phyloP scores from a whole-genome alignment of 2,888 invertebrate genomes.

The Lithodes maja region DNA sequence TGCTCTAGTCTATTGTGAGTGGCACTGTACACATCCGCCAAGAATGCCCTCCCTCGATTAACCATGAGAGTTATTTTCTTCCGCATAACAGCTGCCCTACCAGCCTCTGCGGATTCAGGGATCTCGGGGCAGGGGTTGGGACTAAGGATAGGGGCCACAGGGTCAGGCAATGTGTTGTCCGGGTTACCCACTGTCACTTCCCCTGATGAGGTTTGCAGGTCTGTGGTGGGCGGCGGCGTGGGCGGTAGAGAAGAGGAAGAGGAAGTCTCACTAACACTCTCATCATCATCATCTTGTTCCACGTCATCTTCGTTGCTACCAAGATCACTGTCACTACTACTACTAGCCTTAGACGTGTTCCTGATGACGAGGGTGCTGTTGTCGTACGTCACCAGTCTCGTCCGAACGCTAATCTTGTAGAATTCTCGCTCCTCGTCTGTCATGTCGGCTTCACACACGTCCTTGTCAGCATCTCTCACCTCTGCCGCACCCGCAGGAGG shows the following conservation, averaged over 20 bases:
- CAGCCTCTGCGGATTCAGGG: not conserved
- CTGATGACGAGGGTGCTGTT: slow-evolving; percentile 59
- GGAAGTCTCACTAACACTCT: not conserved
- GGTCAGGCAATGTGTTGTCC: not conserved
- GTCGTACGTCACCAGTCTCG: slow-evolving; percentile 61
- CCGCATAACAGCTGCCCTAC: slow-evolving; percentile 1
- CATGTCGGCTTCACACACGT: slow-evolving; percentile 58
- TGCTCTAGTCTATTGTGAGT: slow-evolving; percentile 47
- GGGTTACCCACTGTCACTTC: not conserved
- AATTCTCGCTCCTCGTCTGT: slow-evolving; percentile 50
- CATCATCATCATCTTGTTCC: not conserved
- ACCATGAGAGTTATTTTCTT: slow-evolving; percentile 27
- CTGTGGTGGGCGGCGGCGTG: not conserved
- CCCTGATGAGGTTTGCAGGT: slow-evolving; percentile 51
- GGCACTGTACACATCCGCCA: slow-evolving; percentile 54
- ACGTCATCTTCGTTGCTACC: not conserved
- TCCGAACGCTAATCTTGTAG: slow-evolving; percentile 58
- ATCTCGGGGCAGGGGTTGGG: not conserved
- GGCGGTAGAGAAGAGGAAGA: not conserved
- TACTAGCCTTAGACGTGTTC: slow-evolving; percentile 45
- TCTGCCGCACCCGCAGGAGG: not conserved
- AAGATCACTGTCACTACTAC: not conserved
- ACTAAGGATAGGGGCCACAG: not conserved
- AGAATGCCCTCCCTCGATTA: slow-evolving; percentile 40
- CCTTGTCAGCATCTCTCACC: slow-evolving; percentile 57